Evolutionary conservation across 2,113 vertebrate genomes (phyloP), one percentile per base, ranked within the genome.

Genomic region (Ceyx melanurus): DNA sequence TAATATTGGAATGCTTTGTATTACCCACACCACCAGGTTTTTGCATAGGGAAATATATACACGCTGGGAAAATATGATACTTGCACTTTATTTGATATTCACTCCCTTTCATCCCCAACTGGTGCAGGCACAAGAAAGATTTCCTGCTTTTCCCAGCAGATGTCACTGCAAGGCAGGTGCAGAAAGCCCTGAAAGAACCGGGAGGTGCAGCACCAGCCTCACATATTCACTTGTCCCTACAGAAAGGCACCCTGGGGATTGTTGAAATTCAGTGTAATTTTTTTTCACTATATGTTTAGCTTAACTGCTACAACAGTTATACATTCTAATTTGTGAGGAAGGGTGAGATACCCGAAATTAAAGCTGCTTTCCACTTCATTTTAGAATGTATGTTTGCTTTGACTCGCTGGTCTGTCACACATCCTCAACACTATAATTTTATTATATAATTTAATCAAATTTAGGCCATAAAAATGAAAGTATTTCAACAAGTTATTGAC

Each of bases 101-200:
- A 31, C 10, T 35, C 14, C 25, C 33, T 51, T 28, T 25, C 46
- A 43, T 72, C 45, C 18, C 23, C 22, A 78, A 78, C 11, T 22
- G 14, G 7, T 56, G 28, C 2, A n/a, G 15, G 19, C 48, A 7
- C 31, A 82, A n/a, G 8, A 57, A 72, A 31, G 54, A 25, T 7
- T 71, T 86, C 82, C 56, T 51, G 37, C 56, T 88, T 67, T 73
- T 90, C 68, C 90, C 94, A 95, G 90, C 53, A 92, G 88, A 88
- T 94, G 93, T 90, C 92, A 91, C 72, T 83, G 64, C 64, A 80
- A 86, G 64, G 68, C 68, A 86, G 72, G 53, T 88, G 26, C 60
- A 92, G 54, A n/a, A 56, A 43, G 18, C 0, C 2, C 1, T 29
- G 17, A 66, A 71, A 50, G 23, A 58, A 9, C 0, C 46, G 14